phyloP scores from a whole-genome alignment of 1,140 invertebrate species.

The Zaprionus gabonicus region DNA sequence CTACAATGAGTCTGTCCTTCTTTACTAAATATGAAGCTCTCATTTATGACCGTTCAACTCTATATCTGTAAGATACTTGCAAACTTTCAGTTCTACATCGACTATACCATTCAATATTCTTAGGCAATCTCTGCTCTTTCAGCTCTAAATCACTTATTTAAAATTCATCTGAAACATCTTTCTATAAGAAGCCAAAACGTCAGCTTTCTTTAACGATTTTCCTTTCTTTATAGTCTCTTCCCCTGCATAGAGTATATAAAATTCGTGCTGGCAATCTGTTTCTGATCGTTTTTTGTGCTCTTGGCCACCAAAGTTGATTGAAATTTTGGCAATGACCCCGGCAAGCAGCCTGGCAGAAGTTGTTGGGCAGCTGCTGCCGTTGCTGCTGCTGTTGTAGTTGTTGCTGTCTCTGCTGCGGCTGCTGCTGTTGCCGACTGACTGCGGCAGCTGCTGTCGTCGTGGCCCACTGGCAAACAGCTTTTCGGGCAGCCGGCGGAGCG shows the following conservation, averaged over 20 bases:
- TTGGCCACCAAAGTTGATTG: conserved; percentile 70
- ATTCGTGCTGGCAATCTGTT: neutral
- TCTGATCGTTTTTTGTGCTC: neutral
- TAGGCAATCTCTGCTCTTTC: too few relatives aligned
- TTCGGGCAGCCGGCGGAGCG: conserved; percentile 55
- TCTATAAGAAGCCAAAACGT: neutral
- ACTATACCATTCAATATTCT: too few relatives aligned
- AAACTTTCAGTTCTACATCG: too few relatives aligned
- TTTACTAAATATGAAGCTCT: too few relatives aligned
- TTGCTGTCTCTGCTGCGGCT: conserved; percentile 31
- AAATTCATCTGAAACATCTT: too few relatives aligned
- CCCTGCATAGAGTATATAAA: conserved; percentile 13
- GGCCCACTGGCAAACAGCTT: conserved; percentile 46
- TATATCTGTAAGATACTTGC: too few relatives aligned
- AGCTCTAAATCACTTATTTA: too few relatives aligned
- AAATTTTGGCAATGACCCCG: conserved; percentile 69
- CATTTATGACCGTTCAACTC: too few relatives aligned
- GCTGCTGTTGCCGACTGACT: conserved; percentile 34
- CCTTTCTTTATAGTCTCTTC: too few relatives aligned
- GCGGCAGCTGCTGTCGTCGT: conserved; percentile 56
- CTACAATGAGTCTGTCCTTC: too few relatives aligned
- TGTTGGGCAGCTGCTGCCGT: conserved; percentile 55
- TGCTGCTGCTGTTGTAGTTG: conserved; percentile 19
- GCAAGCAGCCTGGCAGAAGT: conserved; percentile 45
- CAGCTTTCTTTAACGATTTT: neutral